Evolutionary conservation across 37 sponge, comb jelly and placozoan species (phyloP), one percentile per base, ranked within the genome.

Genomic region (Dysidea cf. avara): DNA sequence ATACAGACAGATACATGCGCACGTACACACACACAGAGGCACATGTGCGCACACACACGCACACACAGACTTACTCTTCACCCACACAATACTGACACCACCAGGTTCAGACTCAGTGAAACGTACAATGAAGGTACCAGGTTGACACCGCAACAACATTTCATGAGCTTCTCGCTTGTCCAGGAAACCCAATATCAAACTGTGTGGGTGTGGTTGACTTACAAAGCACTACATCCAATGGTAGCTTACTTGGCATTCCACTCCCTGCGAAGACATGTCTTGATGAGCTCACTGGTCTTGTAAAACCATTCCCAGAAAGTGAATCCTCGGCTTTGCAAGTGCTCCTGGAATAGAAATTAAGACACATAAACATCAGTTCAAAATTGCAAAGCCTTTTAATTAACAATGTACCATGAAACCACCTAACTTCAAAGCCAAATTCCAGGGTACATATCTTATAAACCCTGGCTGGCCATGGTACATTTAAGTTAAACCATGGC

Each of bases 231-330:
- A 5, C 5, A 9, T 12, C 63, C 11, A 62, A 73, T 40, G 46
- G 48, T 35, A 18, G 76, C 81, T 66, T 39, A 86, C 94, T 87
- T 83, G 47, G 83, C 90, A 40, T 69, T 53, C 94, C 94, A 89
- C 71, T 89, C 91, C 0, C 83, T 35, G 22, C 82, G 86, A 28
- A 97, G 74, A 28, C 90, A 89, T 35, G 78, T 85, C 77, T 86
- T 88, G 62, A 97, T 75, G 39, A 98, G 88, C 17, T 98, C 99
- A 35, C 86, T 62, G 34, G 78, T 77, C 21, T 89, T 88, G 75
- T 92, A 98, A 33, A 98, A 89, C 99, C 99, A 98, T 60, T 95
- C 92, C 93, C 96, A 98, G 83, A 98, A 98, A 2, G 99, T 94
- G 75, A 93, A 88, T 32, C 63, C 64, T 5, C 79, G 53, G 1